phyloP scores from a whole-genome alignment of 2,797 vertebrate genomes.

The Lepilemur ruficaudatus region DNA sequence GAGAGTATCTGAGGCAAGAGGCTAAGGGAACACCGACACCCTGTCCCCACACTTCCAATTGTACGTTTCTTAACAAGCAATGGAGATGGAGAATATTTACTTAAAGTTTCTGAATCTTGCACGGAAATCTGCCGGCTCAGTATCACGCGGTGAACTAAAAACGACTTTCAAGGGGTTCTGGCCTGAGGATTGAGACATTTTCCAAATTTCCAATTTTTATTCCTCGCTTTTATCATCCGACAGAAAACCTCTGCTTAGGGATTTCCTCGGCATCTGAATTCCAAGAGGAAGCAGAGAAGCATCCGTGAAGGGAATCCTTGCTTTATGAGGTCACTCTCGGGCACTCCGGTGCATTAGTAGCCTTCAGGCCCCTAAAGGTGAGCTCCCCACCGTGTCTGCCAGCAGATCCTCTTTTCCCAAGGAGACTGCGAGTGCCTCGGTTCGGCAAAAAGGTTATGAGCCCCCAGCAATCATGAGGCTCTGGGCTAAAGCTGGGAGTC shows the following conservation, averaged over 20 bases:
- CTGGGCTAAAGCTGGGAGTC: not conserved
- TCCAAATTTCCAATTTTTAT: conserved; percentile 17
- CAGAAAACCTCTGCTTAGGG: conserved; percentile 42
- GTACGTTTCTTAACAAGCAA: conserved; percentile 8
- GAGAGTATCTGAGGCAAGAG: not conserved
- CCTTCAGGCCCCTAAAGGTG: not conserved
- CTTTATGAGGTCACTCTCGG: conserved; percentile 59
- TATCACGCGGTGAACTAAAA: not conserved
- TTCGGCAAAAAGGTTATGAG: not conserved
- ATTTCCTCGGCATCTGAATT: not conserved
- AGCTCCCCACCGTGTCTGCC: not conserved
- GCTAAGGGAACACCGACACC: not conserved
- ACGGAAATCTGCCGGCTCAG: fast-evolving
- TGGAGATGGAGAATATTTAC: conserved; percentile 49
- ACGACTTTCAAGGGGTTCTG: fast-evolving
- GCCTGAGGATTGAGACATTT: not conserved
- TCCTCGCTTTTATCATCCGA: not conserved
- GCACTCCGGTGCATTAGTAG: not conserved
- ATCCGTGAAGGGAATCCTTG: not conserved
- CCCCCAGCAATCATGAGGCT: not conserved
- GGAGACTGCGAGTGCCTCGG: not conserved
- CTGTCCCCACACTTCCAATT: not conserved
- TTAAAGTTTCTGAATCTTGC: not conserved
- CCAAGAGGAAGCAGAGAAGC: not conserved
- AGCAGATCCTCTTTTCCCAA: not conserved